Conservation (phyloP, 2,888 invertebrate species). For the Cenopis cana region DNA sequence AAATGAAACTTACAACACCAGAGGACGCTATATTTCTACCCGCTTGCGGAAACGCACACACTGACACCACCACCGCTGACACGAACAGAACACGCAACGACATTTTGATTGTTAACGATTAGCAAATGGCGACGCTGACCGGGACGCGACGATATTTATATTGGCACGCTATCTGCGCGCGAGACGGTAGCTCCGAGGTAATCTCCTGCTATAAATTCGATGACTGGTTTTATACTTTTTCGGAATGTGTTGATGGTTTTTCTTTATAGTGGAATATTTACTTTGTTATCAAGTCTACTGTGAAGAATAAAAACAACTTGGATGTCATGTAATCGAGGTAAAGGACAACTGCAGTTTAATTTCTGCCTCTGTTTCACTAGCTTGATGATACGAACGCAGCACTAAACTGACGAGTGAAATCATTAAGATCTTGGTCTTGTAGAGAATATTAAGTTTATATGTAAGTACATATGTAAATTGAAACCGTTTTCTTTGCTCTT, state of each 20-base stretch:
- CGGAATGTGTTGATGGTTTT: background rate
- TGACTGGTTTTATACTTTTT: background rate
- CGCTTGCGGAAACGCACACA: conserved; percentile 33
- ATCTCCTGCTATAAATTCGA: conserved; percentile 13
- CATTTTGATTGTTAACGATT: conserved; percentile 34
- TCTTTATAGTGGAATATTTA: background rate
- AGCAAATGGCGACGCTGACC: conserved; percentile 16
- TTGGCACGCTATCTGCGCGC: conserved; percentile 22
- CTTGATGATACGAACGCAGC: too few species aligned
- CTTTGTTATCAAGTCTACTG: background rate
- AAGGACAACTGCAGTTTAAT: background rate
- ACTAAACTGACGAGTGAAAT: too few species aligned
- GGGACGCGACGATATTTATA: conserved; percentile 32
- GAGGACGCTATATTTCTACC: conserved; percentile 11
- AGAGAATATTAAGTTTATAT: too few species aligned
- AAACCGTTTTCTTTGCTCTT: too few species aligned
- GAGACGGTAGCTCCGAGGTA: conserved; percentile 7
- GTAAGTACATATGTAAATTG: too few species aligned
- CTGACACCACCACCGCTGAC: conserved; percentile 25
- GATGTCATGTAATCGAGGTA: background rate
- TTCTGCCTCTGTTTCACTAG: background rate
- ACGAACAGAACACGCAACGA: conserved; percentile 27
- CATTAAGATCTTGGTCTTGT: too few species aligned
- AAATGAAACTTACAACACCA: conserved; percentile 6
- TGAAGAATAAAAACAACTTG: background rate